Percentiles rank a stretch among this genome's conserved stretches.
Conservation (phyloP, 2,797 vertebrate genomes). For the Xerus rutilus region DNA sequence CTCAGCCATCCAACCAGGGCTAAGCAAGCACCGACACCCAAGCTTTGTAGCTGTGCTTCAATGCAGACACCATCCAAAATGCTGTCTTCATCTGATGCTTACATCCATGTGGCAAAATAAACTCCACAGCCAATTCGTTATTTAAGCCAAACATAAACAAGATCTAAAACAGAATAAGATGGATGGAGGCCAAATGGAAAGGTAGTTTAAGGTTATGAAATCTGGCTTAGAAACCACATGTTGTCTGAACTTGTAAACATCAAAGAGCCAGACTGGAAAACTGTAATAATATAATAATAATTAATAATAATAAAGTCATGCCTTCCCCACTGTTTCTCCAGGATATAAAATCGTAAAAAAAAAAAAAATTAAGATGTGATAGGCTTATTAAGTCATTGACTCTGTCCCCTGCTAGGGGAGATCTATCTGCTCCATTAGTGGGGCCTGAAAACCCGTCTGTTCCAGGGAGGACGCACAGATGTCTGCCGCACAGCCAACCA, state of each 20-base stretch:
- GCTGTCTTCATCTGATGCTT: constrained; percentile 63
- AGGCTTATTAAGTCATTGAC: constrained; percentile 73
- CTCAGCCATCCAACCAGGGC: neutral
- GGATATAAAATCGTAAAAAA: constrained; percentile 76
- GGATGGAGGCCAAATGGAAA: constrained; percentile 73
- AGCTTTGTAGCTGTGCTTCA: constrained; percentile 8
- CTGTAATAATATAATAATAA: constrained; percentile 81
- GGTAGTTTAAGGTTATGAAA: constrained; percentile 84
- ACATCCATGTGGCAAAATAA: constrained; percentile 75
- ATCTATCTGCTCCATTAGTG: neutral
- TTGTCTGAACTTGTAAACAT: constrained; percentile 85
- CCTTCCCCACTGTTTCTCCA: constrained; percentile 67
- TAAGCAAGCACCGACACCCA: neutral
- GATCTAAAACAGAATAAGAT: constrained; percentile 74
- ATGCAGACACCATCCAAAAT: constrained; percentile 15
- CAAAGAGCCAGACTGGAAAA: constrained; percentile 82
- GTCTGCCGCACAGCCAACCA: neutral
- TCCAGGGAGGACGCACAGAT: neutral
- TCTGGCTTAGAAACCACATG: constrained; percentile 75
- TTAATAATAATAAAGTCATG: constrained; percentile 83
- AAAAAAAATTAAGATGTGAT: constrained; percentile 76
- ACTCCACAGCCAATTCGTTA: constrained; percentile 55
- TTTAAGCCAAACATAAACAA: constrained; percentile 77
- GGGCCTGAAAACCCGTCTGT: neutral
- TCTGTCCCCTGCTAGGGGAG: constrained; percentile 36